Evolutionary conservation across 2,797 vertebrate genomes (phyloP).

Genomic region (Petrocephalus sullivani): DNA sequence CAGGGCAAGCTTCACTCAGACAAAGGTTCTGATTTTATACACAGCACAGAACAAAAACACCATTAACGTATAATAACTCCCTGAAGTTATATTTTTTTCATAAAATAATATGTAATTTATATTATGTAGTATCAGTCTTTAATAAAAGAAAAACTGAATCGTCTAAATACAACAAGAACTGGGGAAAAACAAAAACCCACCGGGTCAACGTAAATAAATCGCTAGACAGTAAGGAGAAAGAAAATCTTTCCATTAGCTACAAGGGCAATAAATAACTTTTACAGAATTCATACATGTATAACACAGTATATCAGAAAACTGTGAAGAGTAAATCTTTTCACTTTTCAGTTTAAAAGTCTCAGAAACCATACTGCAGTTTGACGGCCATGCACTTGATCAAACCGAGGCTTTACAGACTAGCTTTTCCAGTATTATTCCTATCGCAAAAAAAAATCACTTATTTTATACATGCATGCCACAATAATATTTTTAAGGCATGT

Average conservation of each 20-base stretch:
- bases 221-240: not conserved
- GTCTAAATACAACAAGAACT: not conserved
- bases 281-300: not conserved
- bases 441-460: not conserved
- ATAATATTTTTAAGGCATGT: constrained; percentile 12
- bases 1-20: not conserved
- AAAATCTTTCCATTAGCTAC: not conserved
- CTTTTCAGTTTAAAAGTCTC: not conserved
- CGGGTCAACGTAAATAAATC: not conserved
- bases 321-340: not conserved
- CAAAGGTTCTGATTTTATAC: not conserved
- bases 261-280: not conserved
- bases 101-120: not conserved
- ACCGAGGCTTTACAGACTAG: not conserved
- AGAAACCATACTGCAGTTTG: not conserved
- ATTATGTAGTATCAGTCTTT: not conserved
- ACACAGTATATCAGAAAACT: not conserved
- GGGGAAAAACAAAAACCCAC: not conserved
- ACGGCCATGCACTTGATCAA: not conserved
- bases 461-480: constrained; percentile 5
- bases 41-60: not conserved
- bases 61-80: not conserved
- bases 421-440: not conserved
- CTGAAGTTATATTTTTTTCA: not conserved
- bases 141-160: not conserved